Evolutionary conservation across 2,888 invertebrate species (phyloP).

Genomic region (Achlya flavicornis): DNA sequence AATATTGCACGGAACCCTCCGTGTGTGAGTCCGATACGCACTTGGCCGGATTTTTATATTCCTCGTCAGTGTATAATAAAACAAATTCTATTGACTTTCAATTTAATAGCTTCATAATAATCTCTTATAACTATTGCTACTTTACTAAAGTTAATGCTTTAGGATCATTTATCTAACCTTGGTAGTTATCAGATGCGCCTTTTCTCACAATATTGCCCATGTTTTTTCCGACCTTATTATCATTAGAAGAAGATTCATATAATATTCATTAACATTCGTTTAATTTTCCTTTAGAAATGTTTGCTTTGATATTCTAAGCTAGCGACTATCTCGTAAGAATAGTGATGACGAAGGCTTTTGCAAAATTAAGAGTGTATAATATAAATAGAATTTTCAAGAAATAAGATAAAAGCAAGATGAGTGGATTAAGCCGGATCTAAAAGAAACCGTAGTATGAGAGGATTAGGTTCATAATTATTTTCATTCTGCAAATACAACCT

Average conservation of each 20-base stretch:
- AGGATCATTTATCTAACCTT: neutral
- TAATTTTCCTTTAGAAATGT: neutral
- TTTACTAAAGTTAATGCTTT: neutral
- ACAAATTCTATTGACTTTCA: too few species aligned
- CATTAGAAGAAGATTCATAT: neutral
- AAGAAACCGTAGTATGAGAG: neutral
- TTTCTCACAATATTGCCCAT: neutral
- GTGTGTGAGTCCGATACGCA: too few species aligned
- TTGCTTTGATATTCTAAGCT: neutral
- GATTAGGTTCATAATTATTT: neutral
- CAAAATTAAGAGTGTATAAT: neutral
- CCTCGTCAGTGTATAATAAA: too few species aligned
- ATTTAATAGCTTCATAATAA: too few species aligned
- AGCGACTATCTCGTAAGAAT: neutral
- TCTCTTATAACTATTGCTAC: too few species aligned
- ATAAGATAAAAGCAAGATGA: neutral
- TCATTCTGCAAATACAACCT: too few species aligned
- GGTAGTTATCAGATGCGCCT: neutral
- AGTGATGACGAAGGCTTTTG: neutral
- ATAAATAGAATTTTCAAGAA: neutral
- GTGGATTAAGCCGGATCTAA: neutral
- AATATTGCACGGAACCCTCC: too few species aligned
- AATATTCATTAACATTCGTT: neutral
- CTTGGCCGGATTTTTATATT: too few species aligned
- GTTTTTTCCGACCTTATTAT: neutral